phyloP scores from a whole-genome alignment of 2,113 vertebrate species.

The Corythornis cristatus region DNA sequence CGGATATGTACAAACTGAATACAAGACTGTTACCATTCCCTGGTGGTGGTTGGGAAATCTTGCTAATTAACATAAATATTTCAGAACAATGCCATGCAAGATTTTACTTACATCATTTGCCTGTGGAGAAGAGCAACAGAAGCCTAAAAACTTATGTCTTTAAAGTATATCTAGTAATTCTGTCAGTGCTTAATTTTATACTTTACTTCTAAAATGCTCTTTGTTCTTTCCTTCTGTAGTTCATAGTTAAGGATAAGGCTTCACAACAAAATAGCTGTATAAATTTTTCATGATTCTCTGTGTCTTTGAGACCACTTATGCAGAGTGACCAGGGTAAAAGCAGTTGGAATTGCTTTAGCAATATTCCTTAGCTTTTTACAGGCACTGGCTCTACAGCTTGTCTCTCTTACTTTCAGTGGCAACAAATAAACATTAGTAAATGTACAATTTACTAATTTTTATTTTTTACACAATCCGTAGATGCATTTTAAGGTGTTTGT shows the following conservation, averaged over 20 bases:
- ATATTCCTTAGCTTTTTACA: not conserved
- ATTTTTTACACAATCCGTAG: no score
- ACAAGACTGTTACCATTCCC: not conserved
- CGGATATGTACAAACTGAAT: not conserved
- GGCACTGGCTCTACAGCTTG: not conserved
- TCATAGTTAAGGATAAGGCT: not conserved
- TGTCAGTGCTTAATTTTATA: not conserved
- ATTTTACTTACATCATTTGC: not conserved
- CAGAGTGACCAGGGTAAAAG: not conserved
- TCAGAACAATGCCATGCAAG: not conserved
- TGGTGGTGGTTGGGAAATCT: not conserved
- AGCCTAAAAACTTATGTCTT: not conserved
- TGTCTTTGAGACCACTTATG: not conserved
- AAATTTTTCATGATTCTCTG: constrained; percentile 5
- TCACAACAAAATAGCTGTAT: not conserved
- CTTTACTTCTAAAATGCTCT: not conserved
- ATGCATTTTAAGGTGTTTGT: not conserved
- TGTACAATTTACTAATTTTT: not conserved
- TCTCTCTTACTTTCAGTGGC: not conserved
- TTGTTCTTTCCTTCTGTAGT: not conserved
- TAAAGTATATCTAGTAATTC: not conserved
- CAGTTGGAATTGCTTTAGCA: not conserved
- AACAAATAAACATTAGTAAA: not conserved
- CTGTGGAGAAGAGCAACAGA: not conserved
- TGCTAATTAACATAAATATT: not conserved